Conservation (phyloP, 2,888 invertebrate species). For the Ligdia adustata region DNA sequence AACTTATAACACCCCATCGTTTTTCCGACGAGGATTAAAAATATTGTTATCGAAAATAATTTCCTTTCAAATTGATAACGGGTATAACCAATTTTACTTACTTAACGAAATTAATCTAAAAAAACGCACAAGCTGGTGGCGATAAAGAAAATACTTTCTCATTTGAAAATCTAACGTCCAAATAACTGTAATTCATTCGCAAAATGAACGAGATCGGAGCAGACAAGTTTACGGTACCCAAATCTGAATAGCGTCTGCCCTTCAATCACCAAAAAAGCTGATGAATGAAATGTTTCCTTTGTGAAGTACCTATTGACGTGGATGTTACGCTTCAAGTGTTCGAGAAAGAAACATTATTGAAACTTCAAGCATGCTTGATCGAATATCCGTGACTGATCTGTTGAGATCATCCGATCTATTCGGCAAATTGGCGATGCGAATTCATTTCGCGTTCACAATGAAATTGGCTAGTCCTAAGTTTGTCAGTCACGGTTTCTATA, state of each 20-base stretch:
- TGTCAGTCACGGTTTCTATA: conserved; percentile 22
- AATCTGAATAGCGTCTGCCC: conserved; percentile 25
- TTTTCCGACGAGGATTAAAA: no score
- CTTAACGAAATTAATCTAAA: no score
- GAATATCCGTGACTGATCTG: conserved; percentile 44
- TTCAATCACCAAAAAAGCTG: conserved; percentile 24
- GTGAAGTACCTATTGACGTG: conserved; percentile 29
- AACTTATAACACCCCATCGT: no score
- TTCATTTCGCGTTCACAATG: conserved; percentile 38
- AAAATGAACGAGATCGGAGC: conserved; percentile 30
- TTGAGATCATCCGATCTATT: conserved; percentile 35
- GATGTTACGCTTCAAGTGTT: conserved; percentile 23
- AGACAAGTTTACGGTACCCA: conserved; percentile 45
- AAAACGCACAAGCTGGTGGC: no score
- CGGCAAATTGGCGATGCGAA: conserved; percentile 42
- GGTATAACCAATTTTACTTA: no score
- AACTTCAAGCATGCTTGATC: conserved; percentile 47
- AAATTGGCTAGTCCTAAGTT: conserved; percentile 19
- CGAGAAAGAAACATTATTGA: conserved; percentile 18
- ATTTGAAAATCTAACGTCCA: conserved; percentile 4
- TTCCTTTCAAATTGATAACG: no score
- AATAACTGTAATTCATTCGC: conserved; percentile 8
- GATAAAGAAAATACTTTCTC: no score
- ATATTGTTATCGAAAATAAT: no score
- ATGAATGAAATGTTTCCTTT: conserved; percentile 32